phyloP scores from a whole-genome alignment of 2,888 invertebrate genomes.

The Cheilosia impressa region DNA sequence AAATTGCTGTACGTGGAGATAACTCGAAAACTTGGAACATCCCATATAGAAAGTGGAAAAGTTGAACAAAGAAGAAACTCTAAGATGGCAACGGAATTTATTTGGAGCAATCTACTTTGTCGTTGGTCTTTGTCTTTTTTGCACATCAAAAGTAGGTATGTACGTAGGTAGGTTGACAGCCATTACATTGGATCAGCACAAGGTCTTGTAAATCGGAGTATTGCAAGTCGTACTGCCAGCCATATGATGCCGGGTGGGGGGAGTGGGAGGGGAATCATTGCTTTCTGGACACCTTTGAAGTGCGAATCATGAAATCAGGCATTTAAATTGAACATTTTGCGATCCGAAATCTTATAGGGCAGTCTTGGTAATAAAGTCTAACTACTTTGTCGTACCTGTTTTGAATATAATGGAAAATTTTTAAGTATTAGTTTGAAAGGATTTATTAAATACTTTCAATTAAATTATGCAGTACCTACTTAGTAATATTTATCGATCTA shows the following conservation, averaged over 20 bases:
- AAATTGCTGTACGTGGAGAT: conserved; percentile 46
- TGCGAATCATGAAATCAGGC: background rate
- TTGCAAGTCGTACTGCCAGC: background rate
- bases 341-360: background rate
- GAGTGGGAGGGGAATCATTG: background rate
- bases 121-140: conserved; percentile 5
- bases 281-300: conserved; percentile 5
- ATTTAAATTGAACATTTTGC: conserved; percentile 1
- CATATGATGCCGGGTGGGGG: background rate
- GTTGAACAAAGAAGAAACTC: conserved; percentile 31
- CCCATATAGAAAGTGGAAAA: conserved; percentile 24
- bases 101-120: conserved; percentile 12
- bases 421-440: background rate
- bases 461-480: too few relatives aligned
- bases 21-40: conserved; percentile 41
- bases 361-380: background rate
- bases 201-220: background rate
- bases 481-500: too few relatives aligned
- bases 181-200: background rate
- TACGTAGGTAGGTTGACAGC: background rate
- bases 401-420: background rate
- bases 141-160: background rate
- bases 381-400: background rate
- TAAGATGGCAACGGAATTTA: conserved; percentile 18
- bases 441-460: too few relatives aligned